Evolutionary conservation across 2,797 vertebrate species (phyloP).

Genomic region (Tympanoctomys barrerae): DNA sequence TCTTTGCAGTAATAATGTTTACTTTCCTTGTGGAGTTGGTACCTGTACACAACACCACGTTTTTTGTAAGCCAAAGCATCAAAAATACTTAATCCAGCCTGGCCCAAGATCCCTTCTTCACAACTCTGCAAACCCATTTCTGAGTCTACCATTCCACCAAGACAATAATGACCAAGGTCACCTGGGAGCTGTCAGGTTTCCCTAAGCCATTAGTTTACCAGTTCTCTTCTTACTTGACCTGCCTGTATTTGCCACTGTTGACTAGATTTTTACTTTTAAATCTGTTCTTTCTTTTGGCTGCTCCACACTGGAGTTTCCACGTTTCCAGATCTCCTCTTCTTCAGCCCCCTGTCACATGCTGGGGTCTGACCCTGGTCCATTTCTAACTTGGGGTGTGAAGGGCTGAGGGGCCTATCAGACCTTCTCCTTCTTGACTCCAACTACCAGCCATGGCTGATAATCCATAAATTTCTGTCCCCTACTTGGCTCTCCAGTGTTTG

Average conservation of each 20-base stretch:
- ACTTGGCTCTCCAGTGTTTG: constrained; percentile 29
- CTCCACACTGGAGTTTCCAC: background rate
- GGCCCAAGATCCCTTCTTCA: background rate
- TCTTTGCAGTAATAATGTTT: background rate
- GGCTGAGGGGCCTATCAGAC: background rate
- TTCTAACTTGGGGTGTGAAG: background rate
- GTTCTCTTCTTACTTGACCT: background rate
- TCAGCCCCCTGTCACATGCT: background rate
- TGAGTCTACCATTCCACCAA: background rate
- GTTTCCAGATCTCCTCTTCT: background rate
- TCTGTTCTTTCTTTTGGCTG: background rate
- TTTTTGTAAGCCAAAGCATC: background rate
- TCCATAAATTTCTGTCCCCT: background rate
- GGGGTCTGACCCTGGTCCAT: background rate
- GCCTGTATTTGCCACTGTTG: background rate
- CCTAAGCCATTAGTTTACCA: background rate
- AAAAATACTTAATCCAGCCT: background rate
- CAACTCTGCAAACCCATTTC: background rate
- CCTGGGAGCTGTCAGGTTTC: background rate
- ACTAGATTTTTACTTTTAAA: background rate
- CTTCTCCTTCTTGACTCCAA: background rate
- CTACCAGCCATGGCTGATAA: background rate
- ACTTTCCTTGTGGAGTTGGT: background rate
- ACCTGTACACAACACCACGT: background rate
- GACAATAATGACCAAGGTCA: background rate